Base-by-base conservation (phyloP, 1,140 invertebrate species). In the Zeugodacus cucurbitae region DNA sequence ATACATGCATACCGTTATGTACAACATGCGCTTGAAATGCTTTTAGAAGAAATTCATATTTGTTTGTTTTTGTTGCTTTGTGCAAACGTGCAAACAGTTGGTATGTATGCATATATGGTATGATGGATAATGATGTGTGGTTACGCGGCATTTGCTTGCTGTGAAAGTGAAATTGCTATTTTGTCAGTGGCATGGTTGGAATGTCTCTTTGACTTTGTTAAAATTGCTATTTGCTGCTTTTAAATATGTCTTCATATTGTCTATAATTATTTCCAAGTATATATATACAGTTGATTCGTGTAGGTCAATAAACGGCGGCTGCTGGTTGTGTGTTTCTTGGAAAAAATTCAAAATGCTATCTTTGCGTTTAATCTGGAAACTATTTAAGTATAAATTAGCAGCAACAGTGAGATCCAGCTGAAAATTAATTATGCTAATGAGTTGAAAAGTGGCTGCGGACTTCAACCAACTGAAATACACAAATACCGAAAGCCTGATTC, bases 131-230 rank as follows among this genome's bases (percentile, higher is more conserved):
- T 74, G 67, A 22, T 41, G 34, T 74, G 34, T 37, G 67, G 67
- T 41, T 74, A 22, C 5, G 32, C 67, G 67, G 17, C 34, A 41
- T 74, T 74, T 74, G 14, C 10, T 74, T 22, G 67, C 32, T 88
- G 88, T 89, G 88, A 89, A 89, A 89, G 88, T 89, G 88, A 89
- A 89, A 89, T 89, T 89, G 86, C 37, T 78, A 44, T 74, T 87
- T 82, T 82, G 26, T 41, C 22, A 10, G 34, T 29, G 20, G 11
- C 54, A 54, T 86, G 22, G 4, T 54, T 82, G 54, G 44, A 86
- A 86, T 54, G 54, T 86, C 41, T 86, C 5, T 26, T 48, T 86
- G 82, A 54, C 11, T 54, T 54, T 54, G 54, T 86, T 86, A 41
- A 54, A 82, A 82, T 54, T 54, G 37, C 67, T 34, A 32, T n/a